These are phyloP conservation scores for Agrochola circellaris DNA, from an alignment of 2,888 invertebrate genomes.

Conservation along the genomic window DNA sequence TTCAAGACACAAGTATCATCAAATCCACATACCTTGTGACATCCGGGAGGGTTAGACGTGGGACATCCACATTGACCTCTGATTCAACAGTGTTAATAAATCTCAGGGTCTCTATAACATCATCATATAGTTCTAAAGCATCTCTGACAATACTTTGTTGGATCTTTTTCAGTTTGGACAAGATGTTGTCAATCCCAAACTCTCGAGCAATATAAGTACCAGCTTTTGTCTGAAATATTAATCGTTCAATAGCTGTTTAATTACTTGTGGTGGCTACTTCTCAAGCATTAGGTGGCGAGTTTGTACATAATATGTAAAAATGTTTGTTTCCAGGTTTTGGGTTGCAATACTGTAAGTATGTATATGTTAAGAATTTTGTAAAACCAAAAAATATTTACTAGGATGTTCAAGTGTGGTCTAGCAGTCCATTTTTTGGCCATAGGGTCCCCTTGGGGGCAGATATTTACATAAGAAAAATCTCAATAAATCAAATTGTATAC, in stretches of 20 bases:
- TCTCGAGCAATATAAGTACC: constrained; percentile 89
- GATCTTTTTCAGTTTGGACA: constrained; percentile 82
- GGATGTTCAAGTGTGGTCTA: not conserved
- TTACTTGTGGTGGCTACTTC: not conserved
- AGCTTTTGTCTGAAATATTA: constrained; percentile 86
- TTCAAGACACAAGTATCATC: not conserved
- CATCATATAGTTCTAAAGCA: constrained; percentile 82
- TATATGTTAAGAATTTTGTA: no score
- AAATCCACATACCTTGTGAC: constrained; percentile 77
- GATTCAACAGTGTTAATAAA: constrained; percentile 85
- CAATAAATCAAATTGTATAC: constrained; percentile 75
- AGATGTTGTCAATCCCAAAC: constrained; percentile 83
- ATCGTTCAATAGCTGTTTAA: constrained; percentile 1
- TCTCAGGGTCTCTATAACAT: constrained; percentile 84
- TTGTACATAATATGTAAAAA: not conserved
- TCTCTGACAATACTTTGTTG: constrained; percentile 82
- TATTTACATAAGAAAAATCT: not conserved
- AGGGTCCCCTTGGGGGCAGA: no score
- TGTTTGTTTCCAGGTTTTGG: not conserved
- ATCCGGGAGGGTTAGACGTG: constrained; percentile 85
- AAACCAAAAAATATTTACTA: not conserved
- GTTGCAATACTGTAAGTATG: no score
- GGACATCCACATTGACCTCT: constrained; percentile 78
- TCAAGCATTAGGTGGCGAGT: not conserved
- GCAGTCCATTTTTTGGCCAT: not conserved